Conservation (phyloP, 2,888 invertebrate genomes). For the Craniophora ligustri region DNA sequence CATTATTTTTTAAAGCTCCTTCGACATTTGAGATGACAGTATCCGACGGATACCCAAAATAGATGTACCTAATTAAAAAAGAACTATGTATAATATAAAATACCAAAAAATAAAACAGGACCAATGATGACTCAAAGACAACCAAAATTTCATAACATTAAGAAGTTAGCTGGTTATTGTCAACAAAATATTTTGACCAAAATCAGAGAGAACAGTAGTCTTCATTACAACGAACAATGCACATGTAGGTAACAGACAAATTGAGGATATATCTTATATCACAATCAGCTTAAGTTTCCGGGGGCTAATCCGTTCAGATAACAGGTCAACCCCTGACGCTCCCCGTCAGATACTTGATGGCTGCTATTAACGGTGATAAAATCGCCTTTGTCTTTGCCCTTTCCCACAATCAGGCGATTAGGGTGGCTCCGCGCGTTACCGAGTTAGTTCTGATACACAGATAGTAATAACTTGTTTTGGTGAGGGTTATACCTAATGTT, state of each 20-base stretch:
- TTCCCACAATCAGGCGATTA: constrained; percentile 77
- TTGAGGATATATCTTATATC: constrained; percentile 45
- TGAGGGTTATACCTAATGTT: constrained; percentile 25
- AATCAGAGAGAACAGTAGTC: too few species aligned
- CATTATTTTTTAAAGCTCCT: too few species aligned
- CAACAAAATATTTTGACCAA: too few species aligned
- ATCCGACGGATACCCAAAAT: too few species aligned
- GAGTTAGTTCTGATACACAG: constrained; percentile 27
- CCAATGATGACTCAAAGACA: too few species aligned
- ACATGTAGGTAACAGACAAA: constrained; percentile 15
- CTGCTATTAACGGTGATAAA: constrained; percentile 84
- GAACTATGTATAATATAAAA: too few species aligned
- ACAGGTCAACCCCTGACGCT: constrained; percentile 60
- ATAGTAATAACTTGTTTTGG: constrained; percentile 41
- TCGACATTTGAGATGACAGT: too few species aligned
- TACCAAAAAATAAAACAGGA: too few species aligned
- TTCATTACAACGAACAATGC: constrained; percentile 8
- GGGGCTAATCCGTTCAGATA: constrained; percentile 80
- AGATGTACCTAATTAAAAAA: too few species aligned
- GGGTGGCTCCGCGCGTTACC: constrained; percentile 44
- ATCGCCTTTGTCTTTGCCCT: constrained; percentile 85
- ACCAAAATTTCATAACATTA: too few species aligned
- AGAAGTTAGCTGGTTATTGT: too few species aligned
- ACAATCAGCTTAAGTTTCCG: constrained; percentile 57
- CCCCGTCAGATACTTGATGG: constrained; percentile 71